A percentile compares a stretch with the other conserved stretches of the same genome.
Conservation (phyloP, 2,797 vertebrate genomes). For the Yasuhikotakia modesta region DNA sequence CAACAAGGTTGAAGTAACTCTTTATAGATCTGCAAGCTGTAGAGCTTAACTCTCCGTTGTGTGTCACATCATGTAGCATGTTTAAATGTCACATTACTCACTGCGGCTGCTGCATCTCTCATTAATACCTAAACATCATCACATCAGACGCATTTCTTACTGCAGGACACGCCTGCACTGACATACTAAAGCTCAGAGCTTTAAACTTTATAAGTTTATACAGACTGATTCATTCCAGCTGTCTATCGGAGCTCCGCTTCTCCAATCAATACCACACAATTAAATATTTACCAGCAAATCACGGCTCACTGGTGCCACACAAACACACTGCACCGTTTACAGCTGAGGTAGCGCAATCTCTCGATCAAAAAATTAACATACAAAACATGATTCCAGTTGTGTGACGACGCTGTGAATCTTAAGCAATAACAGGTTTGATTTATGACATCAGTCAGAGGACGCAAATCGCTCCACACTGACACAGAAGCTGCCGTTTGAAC, state of each 20-base stretch:
- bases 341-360: too few relatives aligned
- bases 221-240: slow-evolving; percentile 12
- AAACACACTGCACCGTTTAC: neutral
- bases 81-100: slow-evolving; percentile 9
- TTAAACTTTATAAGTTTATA: slow-evolving; percentile 27
- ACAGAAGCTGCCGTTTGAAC: slow-evolving; percentile 20
- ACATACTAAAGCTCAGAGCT: slow-evolving; percentile 14
- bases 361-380: too few relatives aligned
- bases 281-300: slow-evolving; percentile 44
- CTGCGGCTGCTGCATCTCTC: neutral
- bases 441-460: neutral
- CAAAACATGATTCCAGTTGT: too few relatives aligned
- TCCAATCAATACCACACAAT: slow-evolving; percentile 28
- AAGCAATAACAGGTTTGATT: neutral
- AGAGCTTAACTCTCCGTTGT: neutral
- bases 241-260: neutral
- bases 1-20: neutral
- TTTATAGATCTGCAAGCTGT: neutral
- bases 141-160: slow-evolving; percentile 5
- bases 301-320: slow-evolving; percentile 1
- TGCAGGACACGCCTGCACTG: slow-evolving; percentile 20
- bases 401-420: neutral
- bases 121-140: slow-evolving; percentile 28
- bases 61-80: neutral
- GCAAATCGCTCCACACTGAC: neutral